Conservation (phyloP, 35 echinoderm and acorn worm species). For the Nesometra sesokonis region DNA sequence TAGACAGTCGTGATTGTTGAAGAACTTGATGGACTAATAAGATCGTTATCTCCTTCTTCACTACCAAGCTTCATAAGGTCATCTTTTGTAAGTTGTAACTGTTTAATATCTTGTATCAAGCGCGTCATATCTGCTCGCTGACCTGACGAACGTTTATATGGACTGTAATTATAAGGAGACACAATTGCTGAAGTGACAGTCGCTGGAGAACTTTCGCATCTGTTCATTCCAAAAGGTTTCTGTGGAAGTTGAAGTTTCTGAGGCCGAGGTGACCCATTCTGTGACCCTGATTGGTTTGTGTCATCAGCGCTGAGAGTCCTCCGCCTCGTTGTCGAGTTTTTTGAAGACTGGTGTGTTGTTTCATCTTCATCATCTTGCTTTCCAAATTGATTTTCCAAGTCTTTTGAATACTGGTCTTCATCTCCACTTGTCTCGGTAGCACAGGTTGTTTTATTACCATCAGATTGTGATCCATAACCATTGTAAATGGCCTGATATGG, state of each 20-base stretch:
- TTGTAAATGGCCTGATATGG: neutral
- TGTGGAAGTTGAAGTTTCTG: conserved; percentile 77
- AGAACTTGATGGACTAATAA: conserved; percentile 54
- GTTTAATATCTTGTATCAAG: conserved; percentile 6
- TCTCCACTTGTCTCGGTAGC: neutral
- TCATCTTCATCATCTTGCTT: neutral
- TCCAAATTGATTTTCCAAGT: neutral
- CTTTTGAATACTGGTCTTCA: neutral
- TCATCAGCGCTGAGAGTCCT: neutral
- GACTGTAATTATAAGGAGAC: conserved; percentile 97
- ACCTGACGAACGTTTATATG: neutral
- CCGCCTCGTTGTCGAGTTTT: neutral
- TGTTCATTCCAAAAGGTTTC: conserved; percentile 83
- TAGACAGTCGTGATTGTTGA: conserved; percentile 57
- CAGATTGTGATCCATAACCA: neutral
- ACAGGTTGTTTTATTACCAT: neutral
- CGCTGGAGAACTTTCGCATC: conserved; percentile 66
- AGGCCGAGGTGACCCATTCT: conserved; percentile 41
- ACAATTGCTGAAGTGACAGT: conserved; percentile 77
- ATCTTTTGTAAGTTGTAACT: conserved; percentile 17
- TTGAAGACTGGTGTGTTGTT: neutral
- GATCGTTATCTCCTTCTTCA: conserved; percentile 16
- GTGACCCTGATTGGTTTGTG: neutral
- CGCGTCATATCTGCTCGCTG: conserved; percentile 16
- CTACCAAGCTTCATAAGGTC: conserved; percentile 2